These are phyloP conservation scores for Deilephila porcellus DNA, from an alignment of 2,888 invertebrate species.

Conservation along the genomic window DNA sequence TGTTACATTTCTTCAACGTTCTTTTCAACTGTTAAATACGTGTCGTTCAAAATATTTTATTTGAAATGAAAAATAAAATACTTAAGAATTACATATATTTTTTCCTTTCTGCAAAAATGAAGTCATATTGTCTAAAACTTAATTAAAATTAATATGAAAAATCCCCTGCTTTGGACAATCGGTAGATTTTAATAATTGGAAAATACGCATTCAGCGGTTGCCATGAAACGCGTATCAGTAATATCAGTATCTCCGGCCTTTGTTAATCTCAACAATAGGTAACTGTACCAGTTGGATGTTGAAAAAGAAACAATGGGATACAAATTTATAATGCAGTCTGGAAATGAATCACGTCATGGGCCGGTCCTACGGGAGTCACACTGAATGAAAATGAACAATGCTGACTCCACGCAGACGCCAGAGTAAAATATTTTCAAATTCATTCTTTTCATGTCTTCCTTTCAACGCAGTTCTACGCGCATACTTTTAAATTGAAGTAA, in stretches of 20 bases:
- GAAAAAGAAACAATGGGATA: constrained; percentile 78
- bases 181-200: constrained; percentile 43
- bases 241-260: constrained; percentile 67
- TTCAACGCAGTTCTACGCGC: constrained; percentile 7
- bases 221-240: constrained; percentile 68
- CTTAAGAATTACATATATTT: no score
- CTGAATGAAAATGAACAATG: constrained; percentile 77
- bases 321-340: constrained; percentile 82
- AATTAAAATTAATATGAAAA: background rate
- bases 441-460: constrained; percentile 37
- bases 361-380: constrained; percentile 63
- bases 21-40: no score
- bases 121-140: background rate
- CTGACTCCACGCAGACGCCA: constrained; percentile 58
- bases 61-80: no score
- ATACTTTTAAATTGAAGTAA: constrained; percentile 9
- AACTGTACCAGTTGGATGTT: constrained; percentile 71
- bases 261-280: constrained; percentile 76
- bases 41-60: no score
- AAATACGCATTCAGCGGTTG: constrained; percentile 46
- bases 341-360: constrained; percentile 78
- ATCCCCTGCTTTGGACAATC: constrained; percentile 32
- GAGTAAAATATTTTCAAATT: constrained; percentile 57
- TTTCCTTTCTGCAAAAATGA: background rate
- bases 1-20: no score